phyloP scores from a whole-genome alignment of 2,113 vertebrate genomes.

The Chlorodrepanis virens region DNA sequence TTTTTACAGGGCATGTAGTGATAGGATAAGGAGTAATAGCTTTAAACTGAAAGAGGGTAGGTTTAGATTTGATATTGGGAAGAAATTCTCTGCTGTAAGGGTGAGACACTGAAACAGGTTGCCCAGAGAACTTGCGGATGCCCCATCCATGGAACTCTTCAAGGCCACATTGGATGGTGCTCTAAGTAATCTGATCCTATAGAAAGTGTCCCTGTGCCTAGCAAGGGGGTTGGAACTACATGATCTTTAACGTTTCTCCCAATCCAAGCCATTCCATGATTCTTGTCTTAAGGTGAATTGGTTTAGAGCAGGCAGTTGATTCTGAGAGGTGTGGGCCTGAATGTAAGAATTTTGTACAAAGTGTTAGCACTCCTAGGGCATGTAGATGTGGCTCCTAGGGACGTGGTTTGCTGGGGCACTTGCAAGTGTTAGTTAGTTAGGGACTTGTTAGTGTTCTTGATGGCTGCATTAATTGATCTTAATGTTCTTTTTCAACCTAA shows the following conservation, averaged over 20 bases:
- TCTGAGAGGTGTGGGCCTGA: neutral
- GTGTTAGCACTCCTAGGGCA: neutral
- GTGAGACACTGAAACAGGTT: neutral
- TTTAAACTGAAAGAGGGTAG: neutral
- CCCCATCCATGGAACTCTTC: neutral
- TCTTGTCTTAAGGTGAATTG: neutral
- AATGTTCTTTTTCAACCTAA: neutral
- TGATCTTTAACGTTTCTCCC: neutral
- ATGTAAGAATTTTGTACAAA: neutral
- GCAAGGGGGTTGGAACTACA: neutral
- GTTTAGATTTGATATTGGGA: neutral
- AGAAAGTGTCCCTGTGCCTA: neutral
- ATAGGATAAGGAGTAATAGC: neutral
- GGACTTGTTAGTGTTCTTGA: neutral
- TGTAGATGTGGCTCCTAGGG: too few species aligned
- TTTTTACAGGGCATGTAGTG: neutral
- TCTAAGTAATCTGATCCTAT: neutral
- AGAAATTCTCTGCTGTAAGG: neutral
- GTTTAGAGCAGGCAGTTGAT: neutral
- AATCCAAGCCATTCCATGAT: neutral
- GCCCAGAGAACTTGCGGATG: neutral
- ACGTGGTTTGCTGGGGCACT: neutral
- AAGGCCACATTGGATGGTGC: neutral
- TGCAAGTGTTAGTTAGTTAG: neutral
- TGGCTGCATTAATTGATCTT: neutral